Percentiles rank a stretch among this genome's conserved stretches.
Conservation (phyloP, 2,888 invertebrate genomes). For the Nomada ruficornis region DNA sequence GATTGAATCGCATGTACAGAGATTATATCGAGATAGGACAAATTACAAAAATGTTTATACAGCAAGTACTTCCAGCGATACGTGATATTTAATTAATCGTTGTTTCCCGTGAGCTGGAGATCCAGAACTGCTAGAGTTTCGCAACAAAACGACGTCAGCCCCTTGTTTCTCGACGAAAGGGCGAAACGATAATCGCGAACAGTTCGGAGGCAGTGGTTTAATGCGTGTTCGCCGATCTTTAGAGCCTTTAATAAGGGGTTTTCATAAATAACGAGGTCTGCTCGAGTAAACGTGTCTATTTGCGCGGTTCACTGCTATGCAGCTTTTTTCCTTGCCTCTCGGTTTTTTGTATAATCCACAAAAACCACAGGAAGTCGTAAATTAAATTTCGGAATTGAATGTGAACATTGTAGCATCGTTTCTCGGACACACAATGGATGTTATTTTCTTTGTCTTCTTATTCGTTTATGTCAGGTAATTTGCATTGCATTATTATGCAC, state of each 20-base stretch:
- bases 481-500: too few relatives aligned
- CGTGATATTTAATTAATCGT: constrained; percentile 49
- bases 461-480: not conserved
- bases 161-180: constrained; percentile 54
- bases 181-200: constrained; percentile 66
- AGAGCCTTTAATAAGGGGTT: constrained; percentile 70
- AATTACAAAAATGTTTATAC: not conserved
- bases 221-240: constrained; percentile 64
- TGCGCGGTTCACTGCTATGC: constrained; percentile 46
- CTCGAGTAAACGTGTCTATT: constrained; percentile 69
- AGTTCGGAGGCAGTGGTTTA: constrained; percentile 62
- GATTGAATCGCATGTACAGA: not conserved
- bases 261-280: constrained; percentile 66
- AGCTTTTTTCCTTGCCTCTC: constrained; percentile 5
- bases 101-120: constrained; percentile 31
- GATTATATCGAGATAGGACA: not conserved
- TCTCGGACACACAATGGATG: not conserved
- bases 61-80: not conserved
- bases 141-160: constrained; percentile 42
- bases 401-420: constrained; percentile 27
- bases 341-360: constrained; percentile 17
- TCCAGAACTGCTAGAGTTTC: constrained; percentile 31
- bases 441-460: not conserved
- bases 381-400: constrained; percentile 37
- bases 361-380: constrained; percentile 22